Evolutionary conservation across 2,113 vertebrate species (phyloP), one percentile per base, ranked within the genome.

Genomic region (Erythrolamprus reginae): DNA sequence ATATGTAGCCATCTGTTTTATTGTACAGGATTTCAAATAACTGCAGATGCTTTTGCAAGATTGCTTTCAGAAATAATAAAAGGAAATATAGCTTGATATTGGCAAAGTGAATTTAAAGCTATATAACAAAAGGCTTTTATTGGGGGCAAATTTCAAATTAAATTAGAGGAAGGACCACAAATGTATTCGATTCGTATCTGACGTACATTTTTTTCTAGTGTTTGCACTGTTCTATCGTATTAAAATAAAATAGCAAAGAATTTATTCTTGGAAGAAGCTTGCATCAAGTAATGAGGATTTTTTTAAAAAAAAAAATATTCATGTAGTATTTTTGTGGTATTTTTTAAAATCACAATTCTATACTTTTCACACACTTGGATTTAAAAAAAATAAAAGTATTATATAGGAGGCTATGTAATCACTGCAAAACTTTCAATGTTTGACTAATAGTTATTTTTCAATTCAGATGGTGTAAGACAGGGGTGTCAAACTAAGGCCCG

Each of bases 261-360:
- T 94, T 94, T 93, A 92, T 94, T 91, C 94, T 91, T 92, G 38
- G 92, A 93, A 17, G 84, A 52, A 47, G 26, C 55, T 89, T 89
- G 90, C 89, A 91, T 88, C 92, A 83, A 92, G 56, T 92, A 94
- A 88, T 93, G 93, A 95, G 93, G 94, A 92, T 91, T 92, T 24
- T 90, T 86, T 56, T 56, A 1, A 55, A 55, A 55, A 87, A 87
- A 77, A 77, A 48, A 3, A 45, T 45, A 90, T 93, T 95, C 88
- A 95, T 87, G 95, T 93, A 93, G 93, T 15, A 15, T 65, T 51
- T 48, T 95, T 82, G 90, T 88, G 95, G 95, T 82, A 90, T 1
- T 88, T 91, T 86, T 93, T 90, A 83, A n/a, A n/a, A n/a, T 8
- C 0, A 89, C 51, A 93, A 88, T 92, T 93, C 93, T 93, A 93